Conservation (phyloP, 2,888 invertebrate genomes). For the Yponomeuta malinellus region DNA sequence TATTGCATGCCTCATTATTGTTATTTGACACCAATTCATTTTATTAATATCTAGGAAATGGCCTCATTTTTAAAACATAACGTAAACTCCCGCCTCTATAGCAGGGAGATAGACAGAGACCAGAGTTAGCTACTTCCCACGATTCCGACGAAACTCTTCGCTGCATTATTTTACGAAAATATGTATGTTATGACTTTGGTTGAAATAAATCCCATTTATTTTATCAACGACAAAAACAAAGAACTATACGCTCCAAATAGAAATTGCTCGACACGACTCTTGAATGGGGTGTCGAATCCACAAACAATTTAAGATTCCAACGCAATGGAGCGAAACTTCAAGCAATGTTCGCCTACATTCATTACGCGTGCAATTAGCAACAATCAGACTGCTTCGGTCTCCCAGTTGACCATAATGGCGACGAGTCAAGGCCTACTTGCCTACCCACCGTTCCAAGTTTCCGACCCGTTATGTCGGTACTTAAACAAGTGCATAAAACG, state of each 20-base stretch:
- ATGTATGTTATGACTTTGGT: not conserved
- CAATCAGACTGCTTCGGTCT: slow-evolving; percentile 32
- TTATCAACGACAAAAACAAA: not conserved
- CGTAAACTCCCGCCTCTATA: too few relatives aligned
- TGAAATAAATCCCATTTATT: not conserved
- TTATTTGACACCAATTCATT: too few relatives aligned
- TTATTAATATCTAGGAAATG: too few relatives aligned
- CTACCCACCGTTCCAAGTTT: slow-evolving; percentile 51
- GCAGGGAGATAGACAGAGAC: too few relatives aligned
- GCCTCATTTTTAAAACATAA: too few relatives aligned
- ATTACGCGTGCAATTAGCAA: slow-evolving; percentile 20
- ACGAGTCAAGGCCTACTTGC: slow-evolving; percentile 52
- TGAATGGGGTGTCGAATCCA: not conserved
- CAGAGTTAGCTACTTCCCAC: too few relatives aligned
- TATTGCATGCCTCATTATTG: too few relatives aligned
- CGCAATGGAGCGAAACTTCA: slow-evolving; percentile 1
- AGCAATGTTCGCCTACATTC: slow-evolving; percentile 1
- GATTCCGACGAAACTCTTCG: too few relatives aligned
- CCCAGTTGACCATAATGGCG: slow-evolving; percentile 40
- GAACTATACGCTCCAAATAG: not conserved
- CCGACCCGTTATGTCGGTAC: slow-evolving; percentile 42
- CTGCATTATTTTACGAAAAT: too few relatives aligned
- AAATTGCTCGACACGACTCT: not conserved
- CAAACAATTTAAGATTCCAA: not conserved
- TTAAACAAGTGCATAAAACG: slow-evolving; percentile 35